These are phyloP conservation scores for Dicentrarchus labrax DNA, from an alignment of 2,113 vertebrate species.

Conservation along the genomic window DNA sequence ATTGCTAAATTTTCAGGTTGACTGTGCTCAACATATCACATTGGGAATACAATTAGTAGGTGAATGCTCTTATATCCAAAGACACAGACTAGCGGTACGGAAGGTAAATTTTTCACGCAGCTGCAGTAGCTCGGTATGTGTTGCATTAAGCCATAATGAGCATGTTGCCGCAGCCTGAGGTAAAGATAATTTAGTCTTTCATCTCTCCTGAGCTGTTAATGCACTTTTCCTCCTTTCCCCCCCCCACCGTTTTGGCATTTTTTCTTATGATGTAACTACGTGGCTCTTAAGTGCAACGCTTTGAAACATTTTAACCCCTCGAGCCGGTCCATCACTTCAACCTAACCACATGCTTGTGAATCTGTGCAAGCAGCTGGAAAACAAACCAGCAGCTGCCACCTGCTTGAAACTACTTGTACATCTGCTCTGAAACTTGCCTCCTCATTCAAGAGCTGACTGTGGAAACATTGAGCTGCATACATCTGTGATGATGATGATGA, in stretches of 20 bases:
- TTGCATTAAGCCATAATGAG: conserved; percentile 60
- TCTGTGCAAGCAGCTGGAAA: conserved; percentile 48
- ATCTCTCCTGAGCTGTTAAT: conserved; percentile 54
- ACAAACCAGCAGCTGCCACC: conserved; percentile 50
- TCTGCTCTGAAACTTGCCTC: conserved; percentile 26
- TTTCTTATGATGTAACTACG: conserved; percentile 73
- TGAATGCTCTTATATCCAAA: conserved; percentile 6
- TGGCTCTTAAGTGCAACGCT: conserved; percentile 65
- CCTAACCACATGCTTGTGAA: conserved; percentile 41
- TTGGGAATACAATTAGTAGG: neutral
- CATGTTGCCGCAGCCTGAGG: conserved; percentile 24
- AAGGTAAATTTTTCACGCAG: neutral
- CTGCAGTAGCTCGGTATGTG: neutral
- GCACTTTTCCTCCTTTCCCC: conserved; percentile 41
- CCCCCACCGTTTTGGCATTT: conserved; percentile 24
- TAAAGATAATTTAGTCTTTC: conserved; percentile 59
- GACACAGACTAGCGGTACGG: neutral
- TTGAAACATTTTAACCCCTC: conserved; percentile 58
- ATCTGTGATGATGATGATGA: too few relatives aligned
- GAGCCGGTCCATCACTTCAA: conserved; percentile 45
- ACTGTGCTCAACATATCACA: conserved; percentile 3
- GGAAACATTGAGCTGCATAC: conserved; percentile 9
- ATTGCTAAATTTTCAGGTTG: conserved; percentile 17
- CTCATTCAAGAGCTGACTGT: conserved; percentile 7
- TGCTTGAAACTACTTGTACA: conserved; percentile 38